A percentile compares a stretch with the other conserved stretches of the same genome.
These are phyloP conservation scores for Amiota mariae DNA, from an alignment of 2,888 invertebrate species.

Conservation along the genomic window DNA sequence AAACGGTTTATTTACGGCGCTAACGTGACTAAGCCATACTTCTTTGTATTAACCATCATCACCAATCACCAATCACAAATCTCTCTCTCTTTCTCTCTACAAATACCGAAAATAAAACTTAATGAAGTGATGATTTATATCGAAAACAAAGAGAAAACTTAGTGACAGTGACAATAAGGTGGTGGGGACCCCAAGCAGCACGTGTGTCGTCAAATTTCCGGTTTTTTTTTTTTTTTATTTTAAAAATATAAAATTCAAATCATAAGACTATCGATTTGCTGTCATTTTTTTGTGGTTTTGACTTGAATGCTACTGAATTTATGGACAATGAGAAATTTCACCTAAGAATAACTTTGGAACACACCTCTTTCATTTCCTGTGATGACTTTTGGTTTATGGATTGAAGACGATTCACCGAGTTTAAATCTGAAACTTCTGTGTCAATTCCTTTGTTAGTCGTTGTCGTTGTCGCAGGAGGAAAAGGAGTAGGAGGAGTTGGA, in stretches of 20 bases:
- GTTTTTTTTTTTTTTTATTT: slow-evolving; percentile 7
- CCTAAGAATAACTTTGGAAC: not conserved
- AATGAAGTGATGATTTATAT: not conserved
- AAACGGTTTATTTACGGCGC: too few relatives aligned
- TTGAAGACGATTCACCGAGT: slow-evolving; percentile 31
- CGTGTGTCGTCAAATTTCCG: slow-evolving; percentile 20
- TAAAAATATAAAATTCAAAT: slow-evolving; percentile 14
- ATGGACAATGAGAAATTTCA: slow-evolving; percentile 36
- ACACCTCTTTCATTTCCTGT: slow-evolving; percentile 14
- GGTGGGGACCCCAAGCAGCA: not conserved
- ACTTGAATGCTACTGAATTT: slow-evolving; percentile 57
- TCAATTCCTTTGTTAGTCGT: slow-evolving; percentile 5
- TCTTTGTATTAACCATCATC: not conserved
- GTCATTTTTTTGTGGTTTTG: not conserved
- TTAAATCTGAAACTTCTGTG: slow-evolving; percentile 52
- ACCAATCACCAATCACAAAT: too few relatives aligned
- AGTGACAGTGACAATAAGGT: too few relatives aligned
- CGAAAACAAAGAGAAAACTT: not conserved
- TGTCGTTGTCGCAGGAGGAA: slow-evolving; percentile 28
- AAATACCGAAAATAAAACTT: slow-evolving; percentile 2
- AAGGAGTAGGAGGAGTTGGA: too few relatives aligned
- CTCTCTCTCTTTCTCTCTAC: not conserved
- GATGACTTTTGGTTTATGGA: slow-evolving; percentile 4
- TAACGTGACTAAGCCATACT: slow-evolving; percentile 17
- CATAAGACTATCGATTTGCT: not conserved